phyloP scores from a whole-genome alignment of 1,140 invertebrate genomes.

The Penaeus vannamei region DNA sequence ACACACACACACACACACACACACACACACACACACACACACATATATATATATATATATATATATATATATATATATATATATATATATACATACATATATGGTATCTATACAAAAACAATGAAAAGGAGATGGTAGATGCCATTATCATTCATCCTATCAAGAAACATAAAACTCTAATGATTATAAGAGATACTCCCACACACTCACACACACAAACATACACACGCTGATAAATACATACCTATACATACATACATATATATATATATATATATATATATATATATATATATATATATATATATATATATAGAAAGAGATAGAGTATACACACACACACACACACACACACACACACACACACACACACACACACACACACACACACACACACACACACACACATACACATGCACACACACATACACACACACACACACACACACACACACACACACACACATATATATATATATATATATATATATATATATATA shows the following conservation, averaged over 20 bases:
- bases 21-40: no score
- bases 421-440: not conserved
- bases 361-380: slow-evolving; percentile 16
- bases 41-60: slow-evolving; percentile 16
- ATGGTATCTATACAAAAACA: no score
- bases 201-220: no score
- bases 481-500: slow-evolving; percentile 16
- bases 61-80: slow-evolving; percentile 14
- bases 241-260: slow-evolving; percentile 9
- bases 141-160: no score
- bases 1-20: accelerated
- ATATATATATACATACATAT: slow-evolving; percentile 14
- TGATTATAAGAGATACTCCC: no score
- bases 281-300: no score
- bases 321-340: no score
- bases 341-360: slow-evolving; percentile 16
- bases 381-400: slow-evolving; percentile 16
- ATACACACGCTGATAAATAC: not conserved
- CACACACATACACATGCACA: slow-evolving; percentile 16
- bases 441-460: slow-evolving; percentile 16
- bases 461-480: slow-evolving; percentile 14
- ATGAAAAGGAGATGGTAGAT: no score
- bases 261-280: slow-evolving; percentile 5
- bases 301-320: not conserved
- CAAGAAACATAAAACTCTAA: no score